Evolutionary conservation across 37 sponge, comb jelly and placozoan species (phyloP).

Genomic region (Crambe crambe): DNA sequence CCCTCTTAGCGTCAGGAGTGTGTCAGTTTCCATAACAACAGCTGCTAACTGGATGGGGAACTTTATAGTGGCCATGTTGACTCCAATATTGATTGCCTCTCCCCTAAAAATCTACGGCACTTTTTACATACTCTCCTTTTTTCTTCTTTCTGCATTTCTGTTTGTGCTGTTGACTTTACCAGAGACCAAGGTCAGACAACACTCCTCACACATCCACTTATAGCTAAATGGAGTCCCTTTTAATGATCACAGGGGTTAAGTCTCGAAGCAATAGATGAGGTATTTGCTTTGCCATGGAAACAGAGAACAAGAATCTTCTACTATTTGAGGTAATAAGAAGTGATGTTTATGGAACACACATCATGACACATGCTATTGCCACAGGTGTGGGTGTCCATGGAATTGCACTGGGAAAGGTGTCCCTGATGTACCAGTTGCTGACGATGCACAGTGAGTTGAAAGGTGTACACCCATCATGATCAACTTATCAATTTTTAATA

Average conservation of each 20-base stretch:
- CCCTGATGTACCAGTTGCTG: no score
- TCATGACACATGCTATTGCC: no score
- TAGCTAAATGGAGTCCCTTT: no score
- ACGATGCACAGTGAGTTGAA: no score
- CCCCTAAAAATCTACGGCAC: slow-evolving; percentile 53
- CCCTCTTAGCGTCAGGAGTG: slow-evolving; percentile 64
- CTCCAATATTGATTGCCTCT: slow-evolving; percentile 57
- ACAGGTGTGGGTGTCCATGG: no score
- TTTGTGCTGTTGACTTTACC: slow-evolving; percentile 65
- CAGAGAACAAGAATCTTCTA: slow-evolving; percentile 38
- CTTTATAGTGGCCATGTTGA: slow-evolving; percentile 63
- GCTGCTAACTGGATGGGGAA: slow-evolving; percentile 76
- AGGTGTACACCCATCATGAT: no score
- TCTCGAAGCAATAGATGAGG: slow-evolving; percentile 62
- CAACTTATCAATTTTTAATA: no score
- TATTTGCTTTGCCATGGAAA: slow-evolving; percentile 59
- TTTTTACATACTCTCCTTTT: slow-evolving; percentile 49
- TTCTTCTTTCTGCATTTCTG: slow-evolving; percentile 23
- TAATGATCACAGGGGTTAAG: slow-evolving; percentile 56
- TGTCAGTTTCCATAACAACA: slow-evolving; percentile 66
- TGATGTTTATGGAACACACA: no score
- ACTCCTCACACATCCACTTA: no score
- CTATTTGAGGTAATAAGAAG: slow-evolving; percentile 64
- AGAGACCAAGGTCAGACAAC: slow-evolving; percentile 87
- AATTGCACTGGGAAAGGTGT: no score